phyloP scores from a whole-genome alignment of 2,888 invertebrate genomes.

The Idaea dimidiata region DNA sequence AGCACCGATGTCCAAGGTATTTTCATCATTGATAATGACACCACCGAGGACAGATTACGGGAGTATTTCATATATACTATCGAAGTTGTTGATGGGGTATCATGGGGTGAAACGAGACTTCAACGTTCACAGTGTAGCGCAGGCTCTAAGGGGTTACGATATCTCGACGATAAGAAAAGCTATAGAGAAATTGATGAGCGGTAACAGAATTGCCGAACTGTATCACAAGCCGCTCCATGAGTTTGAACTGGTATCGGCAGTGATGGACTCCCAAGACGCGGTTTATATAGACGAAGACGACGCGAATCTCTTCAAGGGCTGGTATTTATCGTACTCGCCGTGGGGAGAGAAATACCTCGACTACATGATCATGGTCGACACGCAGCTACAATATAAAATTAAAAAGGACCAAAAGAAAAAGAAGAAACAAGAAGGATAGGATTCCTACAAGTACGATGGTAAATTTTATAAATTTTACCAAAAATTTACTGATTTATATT shows the following conservation, averaged over 20 bases:
- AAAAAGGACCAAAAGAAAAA: slow-evolving; percentile 61
- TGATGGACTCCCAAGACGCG: slow-evolving; percentile 53
- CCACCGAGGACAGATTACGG: slow-evolving; percentile 82
- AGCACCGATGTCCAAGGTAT: slow-evolving; percentile 74
- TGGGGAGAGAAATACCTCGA: slow-evolving; percentile 55
- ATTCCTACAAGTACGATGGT: not conserved
- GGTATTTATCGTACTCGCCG: slow-evolving; percentile 67
- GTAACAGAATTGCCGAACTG: slow-evolving; percentile 75
- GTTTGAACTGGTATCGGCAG: slow-evolving; percentile 70
- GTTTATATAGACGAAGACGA: slow-evolving; percentile 64
- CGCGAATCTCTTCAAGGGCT: slow-evolving; percentile 67
- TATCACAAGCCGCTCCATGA: slow-evolving; percentile 74
- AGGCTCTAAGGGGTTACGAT: slow-evolving; percentile 76
- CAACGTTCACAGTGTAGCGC: slow-evolving; percentile 80
- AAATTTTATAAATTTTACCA: too few species aligned
- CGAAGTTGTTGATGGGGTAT: slow-evolving; percentile 79
- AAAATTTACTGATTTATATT: too few species aligned
- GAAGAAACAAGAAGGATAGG: slow-evolving; percentile 23
- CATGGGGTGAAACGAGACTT: slow-evolving; percentile 81
- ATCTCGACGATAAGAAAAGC: slow-evolving; percentile 69
- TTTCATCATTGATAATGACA: slow-evolving; percentile 79
- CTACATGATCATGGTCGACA: slow-evolving; percentile 55
- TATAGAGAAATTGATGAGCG: slow-evolving; percentile 63
- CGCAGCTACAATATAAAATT: slow-evolving; percentile 52
- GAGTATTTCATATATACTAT: slow-evolving; percentile 78